Base-by-base conservation (phyloP, 53 echinoderm and acorn worm genomes). In the Arbacia lixula region DNA sequence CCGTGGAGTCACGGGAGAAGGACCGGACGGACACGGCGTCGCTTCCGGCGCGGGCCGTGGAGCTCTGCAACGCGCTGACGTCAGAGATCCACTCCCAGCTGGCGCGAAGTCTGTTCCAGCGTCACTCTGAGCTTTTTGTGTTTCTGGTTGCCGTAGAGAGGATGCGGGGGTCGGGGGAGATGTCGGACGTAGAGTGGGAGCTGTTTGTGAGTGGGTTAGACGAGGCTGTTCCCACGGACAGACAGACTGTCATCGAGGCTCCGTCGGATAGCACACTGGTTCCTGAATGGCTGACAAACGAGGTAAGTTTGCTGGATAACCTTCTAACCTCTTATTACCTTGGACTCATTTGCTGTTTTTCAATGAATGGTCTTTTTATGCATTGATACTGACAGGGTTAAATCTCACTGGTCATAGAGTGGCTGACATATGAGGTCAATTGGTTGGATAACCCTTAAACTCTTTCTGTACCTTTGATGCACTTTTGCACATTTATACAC, bases 111-210 rank as follows among this genome's bases (percentile, higher is more conserved):
- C 53, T 88, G 39, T 91, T 90, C 74, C 86, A 80, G 36, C 90
- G 72, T 6, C 99, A 99, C 40, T 75, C 92, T 2, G 71, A 87
- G 39, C 82, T 99, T 22, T 90, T 99, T 57, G 83, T 86, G 1
- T 99, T 99, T 31, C 87, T 99, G 49, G 85, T 99, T 41, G 95
- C 99, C 35, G 60, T 83, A 52, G 89, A 90, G 85, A 90, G 90
- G 87, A 90, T 99, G 91, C 86, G 77, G 43, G 55, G 79, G 25
- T 66, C 53, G 21, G 75, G 43, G 71, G 88, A 92, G 57, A 55
- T 94, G 31, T 79, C 83, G 6, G 64, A 86, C 28, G 77, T 58
- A 29, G 95, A 99, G 75, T 95, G 92, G 99, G 74, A 75, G n/a
- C 41, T 89, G 37, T 95, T 99, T 85, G 95, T 99, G 8, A 53